phyloP scores from a whole-genome alignment of 2,113 vertebrate genomes.

The Pangasianodon hypophthalmus region DNA sequence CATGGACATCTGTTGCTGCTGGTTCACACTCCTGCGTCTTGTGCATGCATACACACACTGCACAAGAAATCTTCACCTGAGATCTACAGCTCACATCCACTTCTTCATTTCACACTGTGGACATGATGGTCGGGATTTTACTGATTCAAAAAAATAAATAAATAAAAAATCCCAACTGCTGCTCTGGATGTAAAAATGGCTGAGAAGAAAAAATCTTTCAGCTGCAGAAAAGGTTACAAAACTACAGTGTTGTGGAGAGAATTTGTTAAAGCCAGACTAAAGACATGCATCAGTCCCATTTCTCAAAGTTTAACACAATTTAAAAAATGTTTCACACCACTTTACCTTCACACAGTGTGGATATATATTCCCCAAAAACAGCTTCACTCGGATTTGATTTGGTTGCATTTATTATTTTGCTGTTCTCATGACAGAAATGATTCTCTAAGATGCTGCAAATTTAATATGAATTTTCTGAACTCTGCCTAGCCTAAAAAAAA shows the following conservation, averaged over 20 bases:
- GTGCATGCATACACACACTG: background rate
- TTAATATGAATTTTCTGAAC: background rate
- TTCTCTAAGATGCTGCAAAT: background rate
- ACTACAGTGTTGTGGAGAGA: background rate
- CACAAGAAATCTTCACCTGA: background rate
- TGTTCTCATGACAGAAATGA: background rate
- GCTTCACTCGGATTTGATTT: background rate
- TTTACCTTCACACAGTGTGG: background rate
- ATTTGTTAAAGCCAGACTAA: background rate
- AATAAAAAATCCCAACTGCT: background rate
- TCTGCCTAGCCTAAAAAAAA: background rate
- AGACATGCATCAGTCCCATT: background rate
- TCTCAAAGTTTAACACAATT: background rate
- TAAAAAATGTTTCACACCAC: background rate
- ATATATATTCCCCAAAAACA: background rate
- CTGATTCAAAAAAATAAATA: background rate
- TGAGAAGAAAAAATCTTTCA: background rate
- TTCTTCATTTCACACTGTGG: background rate
- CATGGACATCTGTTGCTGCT: constrained; percentile 98
- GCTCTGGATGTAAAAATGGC: background rate
- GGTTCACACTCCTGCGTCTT: constrained; percentile 67
- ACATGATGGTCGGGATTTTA: background rate
- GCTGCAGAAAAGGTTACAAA: background rate
- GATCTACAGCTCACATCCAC: background rate
- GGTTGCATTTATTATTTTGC: background rate